Base-by-base conservation (phyloP, 2,888 invertebrate species). In the Tridacna crocea region DNA sequence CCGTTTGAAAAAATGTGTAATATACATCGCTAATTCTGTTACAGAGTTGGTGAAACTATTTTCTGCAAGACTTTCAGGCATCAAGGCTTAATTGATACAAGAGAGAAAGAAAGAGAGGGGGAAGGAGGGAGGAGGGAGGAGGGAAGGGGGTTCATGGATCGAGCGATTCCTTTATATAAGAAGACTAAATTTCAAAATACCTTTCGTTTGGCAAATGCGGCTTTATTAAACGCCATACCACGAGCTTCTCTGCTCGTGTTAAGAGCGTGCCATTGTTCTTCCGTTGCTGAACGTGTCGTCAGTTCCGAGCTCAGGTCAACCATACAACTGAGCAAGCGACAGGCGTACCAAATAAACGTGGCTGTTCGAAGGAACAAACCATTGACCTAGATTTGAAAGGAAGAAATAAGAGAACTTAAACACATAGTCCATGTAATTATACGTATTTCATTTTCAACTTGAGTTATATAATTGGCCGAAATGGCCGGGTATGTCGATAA, bases 181-280 rank as follows among this genome's bases (percentile, higher is more conserved):
- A n/a, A n/a, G 36, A 36, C 36, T 2, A 36, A 36, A 36, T 8
- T 8, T 2, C 8, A 36, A 55, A 24, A 6, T 82, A 93, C 93
- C 88, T 88, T 89, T 73, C 88, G 88, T 75, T 89, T 90, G 17
- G 91, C 86, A 79, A 85, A 93, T 24, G 88, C 72, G 3, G 89
- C 78, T 48, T 92, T 91, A 79, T 92, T 92, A 81, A 93, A 92
- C 17, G 90, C 91, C 48, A 93, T 87, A 26, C 85, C 88, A 66
- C 87, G 82, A 17, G 89, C 89, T 72, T 89, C 89, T 51, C 70
- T 74, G 63, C 89, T 88, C 13, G 82, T 88, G 77, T 92, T 88
- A 19, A 92, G 77, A 0, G 91, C 88, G 73, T 91, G 87, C 91
- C 92, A 93, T 82, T 92, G 92, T 47, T 90, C 87, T 83, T 93